Evolutionary conservation across 2,888 invertebrate species (phyloP), one percentile per base, ranked within the genome.

Genomic region (Synergus laeviventris): DNA sequence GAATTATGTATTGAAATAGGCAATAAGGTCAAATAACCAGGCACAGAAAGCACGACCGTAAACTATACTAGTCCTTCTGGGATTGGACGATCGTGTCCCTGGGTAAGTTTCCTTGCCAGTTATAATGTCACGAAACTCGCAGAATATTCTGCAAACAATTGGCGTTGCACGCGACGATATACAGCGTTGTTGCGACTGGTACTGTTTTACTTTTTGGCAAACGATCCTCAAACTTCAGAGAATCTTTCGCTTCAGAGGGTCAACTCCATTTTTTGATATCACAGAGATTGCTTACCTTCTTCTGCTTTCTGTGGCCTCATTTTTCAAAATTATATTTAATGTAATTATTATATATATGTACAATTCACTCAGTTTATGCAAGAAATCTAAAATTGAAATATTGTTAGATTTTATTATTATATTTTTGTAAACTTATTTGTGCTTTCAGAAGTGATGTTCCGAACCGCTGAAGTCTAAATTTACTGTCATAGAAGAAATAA

Each of bases 91-190:
- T 85, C 81, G 83, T 87, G 86, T 87, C 87, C 86, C 81, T 79
- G 78, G 74, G 61, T 80, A 79, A 79, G 79, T 75, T 82, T 79
- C 77, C 78, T 62, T 74, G 75, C 78, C 81, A 61, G 78, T 74
- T 81, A 86, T 86, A 87, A 88, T 90, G 90, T 90, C 90, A 89
- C 87, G 87, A 84, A 84, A 88, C 85, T 84, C 85, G 86, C 85
- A 87, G 86, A 87, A 88, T 87, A 86, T 87, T 83, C 81, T 77
- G 80, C 79, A 70, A 70, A 49, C 85, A 81, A 85, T 85, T 85
- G 86, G 86, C 86, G 81, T 83, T 83, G 89, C 90, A 90, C 90
- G 90, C 90, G 89, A 90, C 88, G 86, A 79, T 82, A 79, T 82
- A 79, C 82, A 78, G 79, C 80, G 81, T 84, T 81, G 81, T 83